Evolutionary conservation across 2,888 invertebrate genomes (phyloP).

Genomic region (Plagiodera versicolora): DNA sequence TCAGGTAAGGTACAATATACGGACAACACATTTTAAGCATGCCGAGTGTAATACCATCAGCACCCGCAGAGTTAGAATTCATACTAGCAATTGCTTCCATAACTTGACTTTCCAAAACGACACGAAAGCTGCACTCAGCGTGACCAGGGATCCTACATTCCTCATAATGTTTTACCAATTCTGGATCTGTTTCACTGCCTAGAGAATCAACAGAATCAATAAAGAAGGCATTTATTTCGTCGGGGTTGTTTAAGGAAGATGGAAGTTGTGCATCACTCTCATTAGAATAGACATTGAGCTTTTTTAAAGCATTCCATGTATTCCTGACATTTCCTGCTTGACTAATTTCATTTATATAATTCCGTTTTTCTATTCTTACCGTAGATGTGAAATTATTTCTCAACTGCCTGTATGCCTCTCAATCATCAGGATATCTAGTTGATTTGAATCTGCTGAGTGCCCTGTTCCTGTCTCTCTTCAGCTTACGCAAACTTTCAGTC

Average conservation of each 20-base stretch:
- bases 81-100: background rate
- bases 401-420: background rate
- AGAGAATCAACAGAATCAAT: background rate
- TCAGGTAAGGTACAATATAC: background rate
- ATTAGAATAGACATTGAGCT: background rate
- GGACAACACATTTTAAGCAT: background rate
- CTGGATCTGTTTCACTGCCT: constrained; percentile 1
- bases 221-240: background rate
- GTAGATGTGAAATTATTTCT: background rate
- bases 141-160: background rate
- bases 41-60: background rate
- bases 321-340: background rate
- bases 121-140: background rate
- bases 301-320: constrained; percentile 3
- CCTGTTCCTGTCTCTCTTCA: background rate
- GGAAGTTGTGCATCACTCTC: background rate
- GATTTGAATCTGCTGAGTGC: background rate
- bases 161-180: background rate
- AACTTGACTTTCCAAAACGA: constrained; percentile 1
- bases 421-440: background rate
- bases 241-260: constrained; percentile 2
- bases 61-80: background rate
- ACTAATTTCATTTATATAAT: constrained; percentile 2
- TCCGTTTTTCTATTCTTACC: constrained; percentile 3
- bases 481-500: background rate